phyloP scores from a whole-genome alignment of 2,797 vertebrate species.

The Enteromius unitaeniatus region DNA sequence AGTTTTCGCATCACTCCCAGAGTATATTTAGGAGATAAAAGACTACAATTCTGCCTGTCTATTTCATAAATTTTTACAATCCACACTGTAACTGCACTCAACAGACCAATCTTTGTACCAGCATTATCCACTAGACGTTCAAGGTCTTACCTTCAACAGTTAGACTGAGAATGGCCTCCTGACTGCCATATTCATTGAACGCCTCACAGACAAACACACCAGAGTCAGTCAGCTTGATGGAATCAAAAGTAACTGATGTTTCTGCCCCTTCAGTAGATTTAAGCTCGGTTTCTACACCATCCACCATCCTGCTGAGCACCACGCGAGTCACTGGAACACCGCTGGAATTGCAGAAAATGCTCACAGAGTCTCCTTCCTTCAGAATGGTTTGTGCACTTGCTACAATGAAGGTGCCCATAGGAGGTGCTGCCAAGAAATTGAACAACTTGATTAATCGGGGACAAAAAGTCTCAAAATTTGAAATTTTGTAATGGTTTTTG shows the following conservation, averaged over 20 bases:
- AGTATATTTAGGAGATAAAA: background rate
- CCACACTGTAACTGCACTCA: background rate
- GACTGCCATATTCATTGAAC: conserved; percentile 69
- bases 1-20: background rate
- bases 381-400: conserved; percentile 66
- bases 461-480: background rate
- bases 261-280: conserved; percentile 62
- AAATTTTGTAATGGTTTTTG: background rate
- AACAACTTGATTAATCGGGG: background rate
- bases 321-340: conserved; percentile 70
- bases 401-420: conserved; percentile 64
- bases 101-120: background rate
- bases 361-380: conserved; percentile 75
- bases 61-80: background rate
- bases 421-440: conserved; percentile 62
- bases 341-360: conserved; percentile 71
- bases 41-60: background rate
- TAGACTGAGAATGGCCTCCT: conserved; percentile 69
- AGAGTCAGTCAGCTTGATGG: conserved; percentile 67
- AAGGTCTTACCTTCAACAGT: conserved; percentile 74
- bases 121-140: background rate
- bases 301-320: conserved; percentile 69
- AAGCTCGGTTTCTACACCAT: conserved; percentile 33
- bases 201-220: conserved; percentile 79
- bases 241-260: conserved; percentile 67